A percentile compares a stretch with the other conserved stretches of the same genome.
These are phyloP conservation scores for Gymnarchus niloticus DNA, from an alignment of 2,113 vertebrate species.

Conservation along the genomic window DNA sequence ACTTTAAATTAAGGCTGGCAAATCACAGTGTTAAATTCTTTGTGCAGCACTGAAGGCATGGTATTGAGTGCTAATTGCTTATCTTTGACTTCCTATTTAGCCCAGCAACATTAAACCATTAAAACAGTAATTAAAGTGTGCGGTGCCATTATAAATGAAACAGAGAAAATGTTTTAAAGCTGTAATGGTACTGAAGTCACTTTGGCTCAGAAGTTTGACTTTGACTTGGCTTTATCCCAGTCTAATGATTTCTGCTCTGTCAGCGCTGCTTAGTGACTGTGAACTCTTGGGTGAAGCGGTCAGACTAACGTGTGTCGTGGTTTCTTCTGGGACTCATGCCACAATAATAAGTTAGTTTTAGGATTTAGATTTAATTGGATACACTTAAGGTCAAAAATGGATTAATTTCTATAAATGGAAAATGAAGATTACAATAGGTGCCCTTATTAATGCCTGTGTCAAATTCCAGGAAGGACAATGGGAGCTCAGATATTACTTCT, in stretches of 20 bases:
- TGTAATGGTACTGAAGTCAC: neutral
- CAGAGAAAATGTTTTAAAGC: neutral
- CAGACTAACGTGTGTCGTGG: neutral
- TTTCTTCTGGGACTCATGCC: neutral
- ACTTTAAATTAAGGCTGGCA: slow-evolving; percentile 7
- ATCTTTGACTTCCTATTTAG: slow-evolving; percentile 1
- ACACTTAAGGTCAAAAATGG: neutral
- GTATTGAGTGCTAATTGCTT: neutral
- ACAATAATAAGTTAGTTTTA: neutral
- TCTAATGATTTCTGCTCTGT: neutral
- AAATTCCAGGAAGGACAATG: neutral
- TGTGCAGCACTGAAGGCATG: neutral
- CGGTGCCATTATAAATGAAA: neutral
- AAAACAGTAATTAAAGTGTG: slow-evolving; percentile 5
- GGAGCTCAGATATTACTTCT: neutral
- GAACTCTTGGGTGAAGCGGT: neutral
- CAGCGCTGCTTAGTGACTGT: too few species aligned
- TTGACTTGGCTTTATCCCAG: neutral
- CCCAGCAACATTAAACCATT: neutral
- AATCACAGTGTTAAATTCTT: slow-evolving; percentile 21
- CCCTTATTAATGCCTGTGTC: neutral
- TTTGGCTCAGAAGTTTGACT: neutral
- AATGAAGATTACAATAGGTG: neutral
- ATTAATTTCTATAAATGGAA: neutral
- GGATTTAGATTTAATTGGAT: neutral